These are phyloP conservation scores for Heterotis niloticus DNA, from an alignment of 2,113 vertebrate genomes.

Conservation along the genomic window DNA sequence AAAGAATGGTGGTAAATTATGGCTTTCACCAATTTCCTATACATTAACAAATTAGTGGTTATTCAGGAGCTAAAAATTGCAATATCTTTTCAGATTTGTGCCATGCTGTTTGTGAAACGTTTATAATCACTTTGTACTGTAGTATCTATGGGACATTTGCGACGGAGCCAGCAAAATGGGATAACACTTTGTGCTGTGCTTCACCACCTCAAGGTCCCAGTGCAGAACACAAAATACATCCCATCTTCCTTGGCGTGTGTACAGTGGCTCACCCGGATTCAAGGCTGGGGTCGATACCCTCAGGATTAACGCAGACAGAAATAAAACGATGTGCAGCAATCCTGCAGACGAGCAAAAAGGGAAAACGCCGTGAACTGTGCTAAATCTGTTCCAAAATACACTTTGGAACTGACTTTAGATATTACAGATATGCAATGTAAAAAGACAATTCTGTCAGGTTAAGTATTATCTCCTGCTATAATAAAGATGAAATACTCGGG, in stretches of 20 bases:
- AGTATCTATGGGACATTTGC: background rate
- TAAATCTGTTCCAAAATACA: background rate
- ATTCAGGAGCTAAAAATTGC: too few species aligned
- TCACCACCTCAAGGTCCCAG: slow-evolving; percentile 16
- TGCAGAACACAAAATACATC: slow-evolving; percentile 30
- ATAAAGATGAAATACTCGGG: background rate
- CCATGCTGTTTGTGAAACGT: background rate
- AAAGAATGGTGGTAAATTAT: too few species aligned
- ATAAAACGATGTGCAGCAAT: background rate
- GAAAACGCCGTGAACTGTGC: background rate
- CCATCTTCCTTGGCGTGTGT: slow-evolving; percentile 41
- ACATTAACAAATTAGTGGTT: background rate
- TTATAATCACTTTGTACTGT: too few species aligned
- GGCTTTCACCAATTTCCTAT: background rate
- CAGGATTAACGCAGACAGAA: slow-evolving; percentile 36
- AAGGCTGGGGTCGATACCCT: slow-evolving; percentile 49
- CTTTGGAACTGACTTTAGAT: too few species aligned
- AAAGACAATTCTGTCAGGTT: background rate
- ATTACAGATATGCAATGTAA: slow-evolving; percentile 7
- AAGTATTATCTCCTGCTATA: background rate
- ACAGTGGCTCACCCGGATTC: slow-evolving; percentile 45
- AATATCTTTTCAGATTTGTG: background rate
- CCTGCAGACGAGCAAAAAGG: background rate
- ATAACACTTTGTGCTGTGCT: background rate
- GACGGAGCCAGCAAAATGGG: background rate